Evolutionary conservation across 1,140 invertebrate species (phyloP), one percentile per base, ranked within the genome.

Genomic region (Euwallacea similis): DNA sequence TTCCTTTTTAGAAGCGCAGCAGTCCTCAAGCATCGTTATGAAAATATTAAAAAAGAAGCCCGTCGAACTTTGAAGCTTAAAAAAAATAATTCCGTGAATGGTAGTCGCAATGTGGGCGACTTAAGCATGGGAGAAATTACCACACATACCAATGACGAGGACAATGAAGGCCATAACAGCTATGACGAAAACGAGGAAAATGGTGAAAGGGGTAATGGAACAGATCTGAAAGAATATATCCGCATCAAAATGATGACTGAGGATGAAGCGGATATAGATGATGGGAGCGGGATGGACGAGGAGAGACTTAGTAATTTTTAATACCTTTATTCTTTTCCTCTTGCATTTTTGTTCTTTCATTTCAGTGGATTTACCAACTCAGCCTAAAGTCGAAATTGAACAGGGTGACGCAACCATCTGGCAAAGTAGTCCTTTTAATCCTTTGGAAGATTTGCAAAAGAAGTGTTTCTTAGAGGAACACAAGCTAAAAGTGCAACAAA

Each of bases 391-490:
- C 15, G 56, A 59, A 41, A 59, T 11, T 3, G 10, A 41, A 33
- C 56, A 21, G 6, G 11, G 46, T 11, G 13, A 50, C 6, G 2
- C 13, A 41, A 8, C 8, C 42, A 41, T 13, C 42, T 59, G 15
- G 21, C 21, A 33, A 33, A 33, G 21, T 33, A 33, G 9, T 15
- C 21, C 47, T 11, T 16, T 7, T 11, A 41, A 15, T 4, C 9
- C 13, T 11, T 33, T 64, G 7, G 62, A 64, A 16, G 62, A 64
- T 7, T 4, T 64, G 21, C 62, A 53, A 33, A 64, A 41, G 16
- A 64, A 53, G 2, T 64, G 62, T 44, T 50, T 64, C 9, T 53
- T 53, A 44, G 67, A 61, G 42, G 67, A 69, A 46, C 67, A 69
- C 46, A 61, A 67, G 42, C 46, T 67, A 44, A 58, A 42, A 59